These are phyloP conservation scores for Volucella bombylans DNA, from an alignment of 2,888 invertebrate genomes.

Conservation along the genomic window DNA sequence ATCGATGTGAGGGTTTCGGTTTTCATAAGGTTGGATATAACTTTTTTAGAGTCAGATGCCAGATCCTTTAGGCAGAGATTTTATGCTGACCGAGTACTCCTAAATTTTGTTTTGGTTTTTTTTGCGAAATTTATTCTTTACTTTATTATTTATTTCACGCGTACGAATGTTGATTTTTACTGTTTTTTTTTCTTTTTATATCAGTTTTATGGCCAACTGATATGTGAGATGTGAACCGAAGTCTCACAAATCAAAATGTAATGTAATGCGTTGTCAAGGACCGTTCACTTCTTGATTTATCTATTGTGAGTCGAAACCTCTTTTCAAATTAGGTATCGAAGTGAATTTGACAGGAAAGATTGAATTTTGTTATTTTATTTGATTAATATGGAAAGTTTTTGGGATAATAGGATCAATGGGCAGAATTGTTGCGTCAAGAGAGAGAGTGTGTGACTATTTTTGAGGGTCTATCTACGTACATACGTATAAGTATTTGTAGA, in stretches of 20 bases:
- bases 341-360: not conserved
- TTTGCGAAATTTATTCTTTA: not conserved
- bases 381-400: too few relatives aligned
- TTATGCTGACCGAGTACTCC: not conserved
- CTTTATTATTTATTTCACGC: not conserved
- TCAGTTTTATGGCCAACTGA: not conserved
- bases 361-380: not conserved
- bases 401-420: too few relatives aligned
- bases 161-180: not conserved
- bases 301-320: not conserved
- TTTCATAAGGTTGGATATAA: not conserved
- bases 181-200: not conserved
- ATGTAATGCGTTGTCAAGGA: conserved; percentile 12
- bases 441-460: too few relatives aligned
- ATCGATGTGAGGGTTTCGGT: conserved; percentile 1
- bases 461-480: too few relatives aligned
- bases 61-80: not conserved
- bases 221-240: not conserved
- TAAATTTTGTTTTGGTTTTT: not conserved
- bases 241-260: conserved; percentile 11
- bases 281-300: conserved; percentile 21
- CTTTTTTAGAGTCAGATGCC: not conserved
- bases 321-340: conserved; percentile 1
- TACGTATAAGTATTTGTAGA: too few relatives aligned
- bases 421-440: too few relatives aligned